Percentiles rank a stretch among this genome's conserved stretches.
Conservation (phyloP, 2,888 invertebrate genomes). For the Dioctria rufipes region DNA sequence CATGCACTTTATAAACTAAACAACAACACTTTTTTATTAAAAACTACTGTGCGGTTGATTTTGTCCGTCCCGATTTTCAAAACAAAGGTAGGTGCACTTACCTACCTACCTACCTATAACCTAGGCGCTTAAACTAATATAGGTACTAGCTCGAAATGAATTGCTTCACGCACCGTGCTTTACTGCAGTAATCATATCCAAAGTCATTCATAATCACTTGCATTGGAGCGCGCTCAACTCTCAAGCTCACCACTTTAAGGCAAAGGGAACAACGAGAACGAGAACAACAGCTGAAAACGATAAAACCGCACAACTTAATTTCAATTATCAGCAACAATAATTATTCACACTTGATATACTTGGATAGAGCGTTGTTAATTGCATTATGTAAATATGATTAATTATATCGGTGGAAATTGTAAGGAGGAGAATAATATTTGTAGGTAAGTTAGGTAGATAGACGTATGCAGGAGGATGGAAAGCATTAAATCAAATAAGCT, state of each 20-base stretch:
- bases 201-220: conserved; percentile 46
- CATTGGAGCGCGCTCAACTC: neutral
- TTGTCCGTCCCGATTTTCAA: neutral
- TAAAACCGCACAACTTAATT: conserved; percentile 45
- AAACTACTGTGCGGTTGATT: too few species aligned
- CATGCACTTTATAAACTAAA: too few species aligned
- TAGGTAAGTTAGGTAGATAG: neutral
- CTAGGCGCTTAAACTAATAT: neutral
- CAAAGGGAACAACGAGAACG: conserved; percentile 4
- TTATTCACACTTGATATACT: conserved; percentile 56
- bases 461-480: neutral
- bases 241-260: neutral
- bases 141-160: neutral
- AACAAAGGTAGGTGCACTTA: neutral
- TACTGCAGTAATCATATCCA: conserved; percentile 34
- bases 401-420: conserved; percentile 27
- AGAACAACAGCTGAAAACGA: conserved; percentile 38
- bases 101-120: too few species aligned
- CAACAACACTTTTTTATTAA: too few species aligned
- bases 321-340: conserved; percentile 57
- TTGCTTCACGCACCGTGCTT: conserved; percentile 32
- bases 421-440: neutral
- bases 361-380: conserved; percentile 53
- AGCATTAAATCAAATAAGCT: conserved; percentile 5
- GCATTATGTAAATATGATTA: conserved; percentile 56